Conservation (phyloP, 37 sponge, comb jelly and placozoan species). For the Mnemiopsis leidyi region DNA sequence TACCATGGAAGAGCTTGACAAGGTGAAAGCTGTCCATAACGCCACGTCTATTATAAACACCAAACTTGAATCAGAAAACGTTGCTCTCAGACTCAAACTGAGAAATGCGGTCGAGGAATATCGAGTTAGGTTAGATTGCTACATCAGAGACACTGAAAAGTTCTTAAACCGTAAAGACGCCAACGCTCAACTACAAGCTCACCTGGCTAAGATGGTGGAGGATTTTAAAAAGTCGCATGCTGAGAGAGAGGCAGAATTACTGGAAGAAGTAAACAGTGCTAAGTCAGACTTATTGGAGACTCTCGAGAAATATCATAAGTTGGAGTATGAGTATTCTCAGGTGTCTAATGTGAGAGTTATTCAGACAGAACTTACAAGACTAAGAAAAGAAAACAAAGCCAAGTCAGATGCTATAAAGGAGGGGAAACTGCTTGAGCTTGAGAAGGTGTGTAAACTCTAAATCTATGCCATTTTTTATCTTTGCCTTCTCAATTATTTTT, state of each 20-base stretch:
- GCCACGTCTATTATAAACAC: not conserved
- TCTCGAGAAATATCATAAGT: conserved; percentile 37
- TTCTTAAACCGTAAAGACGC: not conserved
- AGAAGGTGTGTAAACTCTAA: too few relatives aligned
- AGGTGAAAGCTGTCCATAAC: not conserved
- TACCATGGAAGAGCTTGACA: not conserved
- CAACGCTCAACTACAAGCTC: not conserved
- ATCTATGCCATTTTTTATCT: too few relatives aligned
- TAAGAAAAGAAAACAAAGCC: not conserved
- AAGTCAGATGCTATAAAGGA: not conserved
- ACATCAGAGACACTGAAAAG: conserved; percentile 35
- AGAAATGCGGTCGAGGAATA: conserved; percentile 15
- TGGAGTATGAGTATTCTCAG: not conserved
- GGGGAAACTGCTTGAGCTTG: not conserved
- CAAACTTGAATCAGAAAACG: conserved; percentile 28
- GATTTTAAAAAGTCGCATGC: conserved; percentile 45
- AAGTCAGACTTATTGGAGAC: conserved; percentile 36
- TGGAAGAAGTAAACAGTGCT: conserved; percentile 4
- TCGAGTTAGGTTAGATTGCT: not conserved
- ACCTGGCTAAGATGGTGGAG: conserved; percentile 16
- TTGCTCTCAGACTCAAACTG: not conserved
- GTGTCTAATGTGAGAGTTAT: not conserved
- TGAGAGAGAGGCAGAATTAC: conserved; percentile 14
- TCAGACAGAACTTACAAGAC: not conserved
- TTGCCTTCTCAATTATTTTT: too few relatives aligned